Evolutionary conservation across 1,140 invertebrate species (phyloP).

Genomic region (Chironomus tepperi): DNA sequence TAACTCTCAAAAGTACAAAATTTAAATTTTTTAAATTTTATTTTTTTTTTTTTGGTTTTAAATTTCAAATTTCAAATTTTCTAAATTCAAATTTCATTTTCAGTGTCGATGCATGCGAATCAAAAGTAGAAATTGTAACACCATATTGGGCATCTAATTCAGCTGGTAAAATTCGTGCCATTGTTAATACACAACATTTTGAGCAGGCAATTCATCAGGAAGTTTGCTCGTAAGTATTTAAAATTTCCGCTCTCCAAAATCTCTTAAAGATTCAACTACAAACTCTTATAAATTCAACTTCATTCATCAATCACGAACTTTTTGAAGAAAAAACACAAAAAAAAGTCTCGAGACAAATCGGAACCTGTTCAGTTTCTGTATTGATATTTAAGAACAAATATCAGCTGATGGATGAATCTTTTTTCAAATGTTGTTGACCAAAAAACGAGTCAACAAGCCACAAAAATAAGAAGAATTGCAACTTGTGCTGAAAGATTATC

Average conservation of each 20-base stretch:
- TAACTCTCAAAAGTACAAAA: no score
- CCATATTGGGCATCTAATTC: conserved; percentile 91
- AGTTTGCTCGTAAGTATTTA: conserved; percentile 68
- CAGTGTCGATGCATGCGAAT: conserved; percentile 82
- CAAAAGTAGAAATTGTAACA: conserved; percentile 85
- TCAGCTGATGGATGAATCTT: no score
- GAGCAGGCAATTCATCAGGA: conserved; percentile 93
- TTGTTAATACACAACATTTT: conserved; percentile 90
- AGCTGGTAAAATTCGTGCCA: conserved; percentile 78
- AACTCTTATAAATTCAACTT: neutral
- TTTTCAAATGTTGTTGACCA: no score
- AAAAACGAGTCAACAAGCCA: no score
- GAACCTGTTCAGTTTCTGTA: no score
- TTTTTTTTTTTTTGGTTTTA: conserved; percentile 18
- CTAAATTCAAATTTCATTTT: conserved; percentile 33
- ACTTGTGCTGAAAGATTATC: no score
- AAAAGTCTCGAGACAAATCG: no score
- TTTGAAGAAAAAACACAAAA: no score
- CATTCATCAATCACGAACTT: neutral
- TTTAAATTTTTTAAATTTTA: neutral
- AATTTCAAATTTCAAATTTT: conserved; percentile 24
- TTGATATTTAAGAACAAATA: no score
- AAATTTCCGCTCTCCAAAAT: neutral
- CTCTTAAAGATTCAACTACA: neutral
- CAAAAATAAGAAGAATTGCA: no score